A percentile compares a stretch with the other conserved stretches of the same genome.
phyloP scores from a whole-genome alignment of 2,888 invertebrate genomes.

The Gonocerus acuteangulatus region DNA sequence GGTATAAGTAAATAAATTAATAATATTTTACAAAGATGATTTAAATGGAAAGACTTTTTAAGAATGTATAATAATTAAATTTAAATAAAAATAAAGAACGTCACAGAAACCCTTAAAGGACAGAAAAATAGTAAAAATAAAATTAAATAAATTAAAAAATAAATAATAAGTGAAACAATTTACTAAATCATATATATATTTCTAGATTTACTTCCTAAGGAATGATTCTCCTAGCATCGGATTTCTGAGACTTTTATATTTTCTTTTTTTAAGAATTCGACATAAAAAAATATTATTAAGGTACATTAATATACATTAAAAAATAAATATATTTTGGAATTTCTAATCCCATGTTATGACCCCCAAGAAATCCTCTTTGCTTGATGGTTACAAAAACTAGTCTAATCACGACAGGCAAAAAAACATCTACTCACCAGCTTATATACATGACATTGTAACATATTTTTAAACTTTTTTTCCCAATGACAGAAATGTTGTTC shows the following conservation, averaged over 20 bases:
- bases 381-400: slow-evolving; percentile 12
- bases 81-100: slow-evolving; percentile 12
- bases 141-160: not conserved
- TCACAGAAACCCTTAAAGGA: slow-evolving; percentile 18
- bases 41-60: slow-evolving; percentile 25
- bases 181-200: slow-evolving; percentile 1
- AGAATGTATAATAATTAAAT: slow-evolving; percentile 26
- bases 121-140: too few relatives aligned
- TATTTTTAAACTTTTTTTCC: not conserved
- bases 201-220: slow-evolving; percentile 7
- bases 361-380: slow-evolving; percentile 4
- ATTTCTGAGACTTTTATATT: slow-evolving; percentile 20
- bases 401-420: not conserved
- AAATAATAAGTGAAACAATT: not conserved
- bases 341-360: slow-evolving; percentile 20
- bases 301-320: not conserved
- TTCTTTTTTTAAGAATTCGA: not conserved
- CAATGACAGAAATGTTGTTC: not conserved
- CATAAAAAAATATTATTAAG: slow-evolving; percentile 1
- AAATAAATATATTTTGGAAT: not conserved
- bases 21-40: slow-evolving; percentile 23
- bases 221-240: slow-evolving; percentile 15
- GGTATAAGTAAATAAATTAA: slow-evolving; percentile 28
- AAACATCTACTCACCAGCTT: not conserved
- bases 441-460: not conserved